Evolutionary conservation across 2,797 vertebrate species (phyloP), one percentile per base, ranked within the genome.

Genomic region (Lycodopsis pacificus): DNA sequence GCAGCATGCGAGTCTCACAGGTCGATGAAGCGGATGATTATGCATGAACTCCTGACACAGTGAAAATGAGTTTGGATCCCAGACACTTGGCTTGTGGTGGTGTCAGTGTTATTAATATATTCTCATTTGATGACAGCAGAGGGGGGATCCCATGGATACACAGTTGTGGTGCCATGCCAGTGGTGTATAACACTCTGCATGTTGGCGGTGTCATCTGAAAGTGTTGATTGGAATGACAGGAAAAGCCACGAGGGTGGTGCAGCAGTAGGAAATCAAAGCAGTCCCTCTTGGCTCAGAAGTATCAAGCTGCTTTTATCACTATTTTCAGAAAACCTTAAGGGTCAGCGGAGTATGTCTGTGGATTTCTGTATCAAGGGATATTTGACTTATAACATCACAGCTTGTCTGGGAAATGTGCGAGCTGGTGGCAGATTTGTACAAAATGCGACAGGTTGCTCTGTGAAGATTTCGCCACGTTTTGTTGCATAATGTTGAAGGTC

Each of bases 51-150:
- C 71, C 79, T 88, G 85, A 91, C 83, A 86, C 74, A 72, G 86
- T 89, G 90, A 90, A 93, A 92, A 91, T 91, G 59, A 92, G 80
- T 91, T 92, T 92, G 83, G 89, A 90, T 88, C 79, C 70, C 70
- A 85, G 79, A 86, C 71, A 75, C 81, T 83, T 83, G 80, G 79
- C 90, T 91, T 80, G 77, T 82, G 75, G 54, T 84, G 77, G 71
- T 84, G 86, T 86, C 89, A 79, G 46, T 83, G 77, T 87, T 93
- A 90, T 90, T 91, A 90, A 92, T 90, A 91, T 77, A 81, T 90
- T 87, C 78, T 92, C 65, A 81, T 85, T 63, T 63, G 73, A 65
- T 77, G 71, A 71, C 46, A 84, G 78, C 71, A 67, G 64, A 80
- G 66, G 77, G 83, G 80, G 80, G 77, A 78, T 82, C 80, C 85